A percentile compares a stretch with the other conserved stretches of the same genome.
Evolutionary conservation across 2,797 vertebrate species (phyloP).

Genomic region (Falco naumanni): DNA sequence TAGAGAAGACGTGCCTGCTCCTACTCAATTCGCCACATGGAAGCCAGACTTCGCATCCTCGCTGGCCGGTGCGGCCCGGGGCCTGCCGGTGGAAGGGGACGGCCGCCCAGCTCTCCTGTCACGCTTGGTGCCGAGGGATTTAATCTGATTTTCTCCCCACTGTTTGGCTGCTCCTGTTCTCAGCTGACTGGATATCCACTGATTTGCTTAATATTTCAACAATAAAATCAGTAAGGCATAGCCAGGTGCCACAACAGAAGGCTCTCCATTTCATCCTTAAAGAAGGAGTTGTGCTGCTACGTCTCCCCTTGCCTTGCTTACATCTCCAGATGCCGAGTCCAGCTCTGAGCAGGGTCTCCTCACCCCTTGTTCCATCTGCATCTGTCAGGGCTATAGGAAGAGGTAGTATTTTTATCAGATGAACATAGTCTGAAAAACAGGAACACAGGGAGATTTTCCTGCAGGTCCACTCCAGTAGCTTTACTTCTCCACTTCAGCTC

Average conservation of each 20-base stretch:
- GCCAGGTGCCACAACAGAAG: neutral
- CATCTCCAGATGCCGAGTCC: neutral
- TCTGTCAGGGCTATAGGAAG: neutral
- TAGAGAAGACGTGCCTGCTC: neutral
- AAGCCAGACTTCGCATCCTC: neutral
- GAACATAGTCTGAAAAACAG: neutral
- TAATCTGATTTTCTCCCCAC: neutral
- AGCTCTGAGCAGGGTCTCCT: neutral
- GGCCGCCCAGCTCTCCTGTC: neutral
- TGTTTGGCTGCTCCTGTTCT: neutral
- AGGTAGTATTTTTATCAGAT: neutral
- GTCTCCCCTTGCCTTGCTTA: neutral
- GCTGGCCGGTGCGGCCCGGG: fast-evolving
- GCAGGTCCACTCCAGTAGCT: neutral
- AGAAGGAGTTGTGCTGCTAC: neutral
- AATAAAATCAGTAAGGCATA: constrained; percentile 34
- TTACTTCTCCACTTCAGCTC: neutral
- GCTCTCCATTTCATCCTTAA: neutral
- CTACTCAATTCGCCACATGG: neutral
- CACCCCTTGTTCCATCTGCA: neutral
- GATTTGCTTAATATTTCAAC: neutral
- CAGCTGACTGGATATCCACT: neutral
- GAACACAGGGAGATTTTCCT: neutral
- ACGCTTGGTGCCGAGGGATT: neutral
- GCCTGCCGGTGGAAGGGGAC: neutral